A percentile compares a stretch with the other conserved stretches of the same genome.
Conservation (phyloP, 2,113 vertebrate species). For the Morphnarchus princeps region DNA sequence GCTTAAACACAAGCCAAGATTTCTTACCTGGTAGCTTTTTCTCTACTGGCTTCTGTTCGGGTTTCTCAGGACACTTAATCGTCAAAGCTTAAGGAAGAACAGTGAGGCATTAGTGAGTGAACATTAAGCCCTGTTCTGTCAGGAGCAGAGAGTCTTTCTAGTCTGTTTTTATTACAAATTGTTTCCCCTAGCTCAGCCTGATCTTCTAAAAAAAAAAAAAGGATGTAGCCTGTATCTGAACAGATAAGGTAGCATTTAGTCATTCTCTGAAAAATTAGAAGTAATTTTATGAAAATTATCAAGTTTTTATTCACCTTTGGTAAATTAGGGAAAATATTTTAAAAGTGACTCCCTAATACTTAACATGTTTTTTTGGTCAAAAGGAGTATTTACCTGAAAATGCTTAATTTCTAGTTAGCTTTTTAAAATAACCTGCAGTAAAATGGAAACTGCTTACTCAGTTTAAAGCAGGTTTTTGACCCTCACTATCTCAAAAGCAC, state of each 20-base stretch:
- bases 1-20: not conserved
- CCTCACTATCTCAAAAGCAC: not conserved
- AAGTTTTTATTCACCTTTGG: not conserved
- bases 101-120: not conserved
- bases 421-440: not conserved
- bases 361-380: not conserved
- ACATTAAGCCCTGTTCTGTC: not conserved
- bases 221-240: not conserved
- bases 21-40: slow-evolving; percentile 90
- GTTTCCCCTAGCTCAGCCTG: not conserved
- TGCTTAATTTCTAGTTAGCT: not conserved
- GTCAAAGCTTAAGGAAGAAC: slow-evolving; percentile 74
- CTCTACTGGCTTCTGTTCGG: slow-evolving; percentile 73
- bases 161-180: not conserved
- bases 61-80: slow-evolving; percentile 83
- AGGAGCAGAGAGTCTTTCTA: not conserved
- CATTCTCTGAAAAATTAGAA: not conserved
- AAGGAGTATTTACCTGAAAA: not conserved
- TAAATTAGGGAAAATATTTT: not conserved
- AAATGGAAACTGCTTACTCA: not conserved
- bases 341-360: not conserved
- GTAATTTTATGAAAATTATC: not conserved
- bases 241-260: not conserved
- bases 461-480: not conserved
- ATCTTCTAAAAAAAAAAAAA: not conserved